phyloP scores from a whole-genome alignment of 2,888 invertebrate species.

The Acrobasis suavella region DNA sequence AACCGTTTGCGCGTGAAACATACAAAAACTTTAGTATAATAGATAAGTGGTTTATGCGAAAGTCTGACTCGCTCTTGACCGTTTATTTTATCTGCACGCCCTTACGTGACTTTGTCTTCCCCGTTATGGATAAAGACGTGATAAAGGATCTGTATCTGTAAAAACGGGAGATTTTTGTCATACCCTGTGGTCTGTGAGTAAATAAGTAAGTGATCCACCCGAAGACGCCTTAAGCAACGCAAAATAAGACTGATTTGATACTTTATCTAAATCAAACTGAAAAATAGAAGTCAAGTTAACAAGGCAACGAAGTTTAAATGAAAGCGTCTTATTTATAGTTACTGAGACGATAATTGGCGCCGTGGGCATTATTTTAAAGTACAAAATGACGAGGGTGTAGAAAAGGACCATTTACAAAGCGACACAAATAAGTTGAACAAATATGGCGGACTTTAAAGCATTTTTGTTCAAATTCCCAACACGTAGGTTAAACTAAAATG shows the following conservation, averaged over 20 bases:
- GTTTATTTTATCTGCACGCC: too few species aligned
- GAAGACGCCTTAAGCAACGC: neutral
- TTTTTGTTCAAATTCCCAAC: too few species aligned
- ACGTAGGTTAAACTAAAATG: too few species aligned
- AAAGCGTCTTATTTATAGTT: constrained; percentile 57
- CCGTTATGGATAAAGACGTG: too few species aligned
- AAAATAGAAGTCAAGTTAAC: constrained; percentile 42
- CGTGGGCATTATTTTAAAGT: constrained; percentile 49
- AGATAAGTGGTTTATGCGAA: too few species aligned
- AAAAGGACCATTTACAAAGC: neutral
- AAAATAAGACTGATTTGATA: constrained; percentile 3
- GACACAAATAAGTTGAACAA: too few species aligned
- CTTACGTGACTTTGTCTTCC: too few species aligned
- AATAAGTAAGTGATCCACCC: neutral
- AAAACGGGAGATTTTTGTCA: neutral
- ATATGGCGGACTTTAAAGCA: too few species aligned
- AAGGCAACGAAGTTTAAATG: constrained; percentile 42
- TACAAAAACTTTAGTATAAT: too few species aligned
- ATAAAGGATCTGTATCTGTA: too few species aligned
- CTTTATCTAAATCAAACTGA: constrained; percentile 8
- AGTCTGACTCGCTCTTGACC: too few species aligned
- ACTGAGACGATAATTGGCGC: constrained; percentile 57
- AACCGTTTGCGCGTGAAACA: too few species aligned
- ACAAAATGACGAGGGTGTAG: neutral
- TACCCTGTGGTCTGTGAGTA: neutral